These are phyloP conservation scores for Huso huso DNA, from an alignment of 2,797 vertebrate species.

Conservation along the genomic window DNA sequence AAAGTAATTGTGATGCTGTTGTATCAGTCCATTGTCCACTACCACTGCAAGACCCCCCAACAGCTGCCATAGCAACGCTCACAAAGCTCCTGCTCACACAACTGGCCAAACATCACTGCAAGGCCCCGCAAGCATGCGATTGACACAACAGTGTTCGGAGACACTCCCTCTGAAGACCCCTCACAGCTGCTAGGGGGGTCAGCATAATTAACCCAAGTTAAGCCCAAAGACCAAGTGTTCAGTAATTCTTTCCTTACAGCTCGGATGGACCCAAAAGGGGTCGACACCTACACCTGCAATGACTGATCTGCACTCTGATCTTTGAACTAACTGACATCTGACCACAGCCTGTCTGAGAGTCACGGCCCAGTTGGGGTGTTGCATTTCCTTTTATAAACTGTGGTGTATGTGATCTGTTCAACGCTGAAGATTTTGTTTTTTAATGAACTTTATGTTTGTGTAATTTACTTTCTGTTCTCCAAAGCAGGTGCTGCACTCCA, in stretches of 20 bases:
- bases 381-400: too few relatives aligned
- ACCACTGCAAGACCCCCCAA: conserved; percentile 27
- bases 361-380: not conserved
- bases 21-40: conserved; percentile 47
- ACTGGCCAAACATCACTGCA: conserved; percentile 18
- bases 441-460: too few relatives aligned
- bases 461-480: too few relatives aligned
- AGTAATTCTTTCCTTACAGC: not conserved
- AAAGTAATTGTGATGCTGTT: conserved; percentile 32
- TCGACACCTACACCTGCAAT: conserved; percentile 15
- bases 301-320: conserved; percentile 24
- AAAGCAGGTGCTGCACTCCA: too few relatives aligned
- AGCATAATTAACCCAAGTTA: conserved; percentile 29
- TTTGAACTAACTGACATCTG: conserved; percentile 13
- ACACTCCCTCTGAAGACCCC: conserved; percentile 26
- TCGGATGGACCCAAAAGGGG: conserved; percentile 29
- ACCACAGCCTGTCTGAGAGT: accelerated
- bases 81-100: conserved; percentile 27
- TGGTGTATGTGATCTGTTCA: too few relatives aligned
- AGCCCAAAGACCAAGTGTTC: conserved; percentile 26
- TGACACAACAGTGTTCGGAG: conserved; percentile 23
- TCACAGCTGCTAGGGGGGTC: conserved; percentile 33
- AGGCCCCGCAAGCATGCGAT: conserved; percentile 23
- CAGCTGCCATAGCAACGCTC: conserved; percentile 24
- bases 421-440: too few relatives aligned